Evolutionary conservation across 2,797 vertebrate species (phyloP).

Genomic region (Chromobotia macracanthus): DNA sequence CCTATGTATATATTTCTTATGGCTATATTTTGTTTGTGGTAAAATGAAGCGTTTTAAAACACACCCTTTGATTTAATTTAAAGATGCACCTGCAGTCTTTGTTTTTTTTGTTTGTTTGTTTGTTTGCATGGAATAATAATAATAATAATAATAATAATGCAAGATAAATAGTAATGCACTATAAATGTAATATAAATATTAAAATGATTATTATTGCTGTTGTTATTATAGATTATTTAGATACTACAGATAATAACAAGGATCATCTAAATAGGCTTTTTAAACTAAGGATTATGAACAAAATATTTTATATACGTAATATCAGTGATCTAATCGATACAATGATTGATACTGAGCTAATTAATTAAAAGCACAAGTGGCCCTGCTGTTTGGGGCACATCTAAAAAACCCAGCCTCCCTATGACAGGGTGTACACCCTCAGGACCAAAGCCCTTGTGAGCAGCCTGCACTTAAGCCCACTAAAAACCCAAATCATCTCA

Average conservation of each 20-base stretch:
- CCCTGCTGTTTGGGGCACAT: background rate
- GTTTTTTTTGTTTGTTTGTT: slow-evolving; percentile 21
- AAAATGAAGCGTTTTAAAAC: background rate
- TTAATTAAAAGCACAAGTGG: slow-evolving; percentile 4
- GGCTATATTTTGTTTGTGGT: no score
- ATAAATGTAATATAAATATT: no score
- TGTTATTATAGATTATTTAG: background rate
- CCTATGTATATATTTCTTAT: no score
- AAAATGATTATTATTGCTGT: no score
- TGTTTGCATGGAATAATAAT: background rate
- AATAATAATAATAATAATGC: background rate
- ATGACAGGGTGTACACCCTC: slow-evolving; percentile 30
- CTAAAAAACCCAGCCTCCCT: slow-evolving; percentile 19
- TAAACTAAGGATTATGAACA: background rate
- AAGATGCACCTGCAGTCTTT: slow-evolving; percentile 54
- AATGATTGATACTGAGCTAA: slow-evolving; percentile 17
- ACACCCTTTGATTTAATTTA: slow-evolving; percentile 3
- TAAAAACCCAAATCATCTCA: slow-evolving; percentile 49
- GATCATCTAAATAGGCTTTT: background rate
- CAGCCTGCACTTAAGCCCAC: slow-evolving; percentile 48
- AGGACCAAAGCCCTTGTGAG: slow-evolving; percentile 37
- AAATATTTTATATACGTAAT: background rate
- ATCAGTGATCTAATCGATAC: slow-evolving; percentile 12
- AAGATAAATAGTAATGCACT: background rate
- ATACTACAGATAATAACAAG: background rate